Percentiles rank a stretch among this genome's conserved stretches.
Evolutionary conservation across 2,888 invertebrate species (phyloP).

Genomic region (Leptodirus hochenwartii): DNA sequence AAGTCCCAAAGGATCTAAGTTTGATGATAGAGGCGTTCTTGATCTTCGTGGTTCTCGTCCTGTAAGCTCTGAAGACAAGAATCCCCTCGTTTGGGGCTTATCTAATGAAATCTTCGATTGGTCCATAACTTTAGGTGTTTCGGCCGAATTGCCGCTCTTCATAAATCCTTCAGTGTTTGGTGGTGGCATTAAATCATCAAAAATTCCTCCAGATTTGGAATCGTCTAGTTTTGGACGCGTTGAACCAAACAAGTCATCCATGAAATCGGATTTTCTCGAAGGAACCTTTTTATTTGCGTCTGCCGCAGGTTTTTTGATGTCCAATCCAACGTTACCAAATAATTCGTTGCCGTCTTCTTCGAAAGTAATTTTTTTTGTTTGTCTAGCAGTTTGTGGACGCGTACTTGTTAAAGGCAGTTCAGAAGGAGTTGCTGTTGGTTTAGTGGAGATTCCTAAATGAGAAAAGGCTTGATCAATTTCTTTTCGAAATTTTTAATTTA

Average conservation of each 20-base stretch:
- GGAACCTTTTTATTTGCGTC: slow-evolving; percentile 11
- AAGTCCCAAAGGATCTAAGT: slow-evolving; percentile 35
- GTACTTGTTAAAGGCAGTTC: not conserved
- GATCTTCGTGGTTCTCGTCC: slow-evolving; percentile 20
- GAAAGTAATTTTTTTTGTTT: slow-evolving; percentile 19
- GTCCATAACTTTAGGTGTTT: slow-evolving; percentile 10
- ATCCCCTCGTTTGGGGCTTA: slow-evolving; percentile 4
- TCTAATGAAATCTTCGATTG: no score
- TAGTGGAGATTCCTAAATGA: slow-evolving; percentile 1
- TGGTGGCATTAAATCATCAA: slow-evolving; percentile 22
- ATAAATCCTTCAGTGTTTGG: slow-evolving; percentile 9
- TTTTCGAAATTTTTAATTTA: slow-evolving; percentile 5
- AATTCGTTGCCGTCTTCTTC: slow-evolving; percentile 20
- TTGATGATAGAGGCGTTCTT: slow-evolving; percentile 12
- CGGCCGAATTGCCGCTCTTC: slow-evolving; percentile 19
- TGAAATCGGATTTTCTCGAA: slow-evolving; percentile 18
- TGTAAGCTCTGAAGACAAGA: slow-evolving; percentile 9
- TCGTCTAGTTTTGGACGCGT: slow-evolving; percentile 17
- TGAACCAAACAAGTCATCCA: slow-evolving; percentile 21
- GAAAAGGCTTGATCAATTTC: slow-evolving; percentile 7
- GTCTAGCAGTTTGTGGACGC: no score
- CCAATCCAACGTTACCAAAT: slow-evolving; percentile 18
- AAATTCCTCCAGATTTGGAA: slow-evolving; percentile 16
- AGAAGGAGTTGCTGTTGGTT: not conserved
- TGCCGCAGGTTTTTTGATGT: slow-evolving; percentile 11